These are phyloP conservation scores for Phymastichus coffea DNA, from an alignment of 1,140 invertebrate species.

Conservation along the genomic window DNA sequence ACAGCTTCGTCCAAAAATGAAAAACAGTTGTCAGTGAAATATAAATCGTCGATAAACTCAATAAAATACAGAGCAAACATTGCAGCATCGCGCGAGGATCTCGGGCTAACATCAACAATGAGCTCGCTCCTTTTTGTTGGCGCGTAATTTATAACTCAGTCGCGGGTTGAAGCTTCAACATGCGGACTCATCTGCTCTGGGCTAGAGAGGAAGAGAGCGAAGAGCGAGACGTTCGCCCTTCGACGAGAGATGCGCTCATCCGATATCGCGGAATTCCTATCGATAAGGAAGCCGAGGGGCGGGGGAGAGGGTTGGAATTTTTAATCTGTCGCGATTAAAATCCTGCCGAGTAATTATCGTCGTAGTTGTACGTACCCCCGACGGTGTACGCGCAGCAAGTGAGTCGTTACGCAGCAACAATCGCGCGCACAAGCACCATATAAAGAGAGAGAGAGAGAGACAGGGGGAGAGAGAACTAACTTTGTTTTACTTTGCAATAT, in stretches of 20 bases:
- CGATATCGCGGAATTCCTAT: constrained; percentile 3
- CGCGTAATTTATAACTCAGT: constrained; percentile 8
- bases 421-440: background rate
- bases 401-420: constrained; percentile 36
- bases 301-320: constrained; percentile 37
- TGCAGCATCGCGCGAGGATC: no score
- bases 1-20: no score
- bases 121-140: no score
- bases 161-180: background rate
- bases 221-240: background rate
- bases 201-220: background rate
- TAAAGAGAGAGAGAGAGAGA: background rate
- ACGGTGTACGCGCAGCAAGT: background rate
- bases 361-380: constrained; percentile 7
- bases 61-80: no score
- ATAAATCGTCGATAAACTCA: no score
- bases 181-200: constrained; percentile 3
- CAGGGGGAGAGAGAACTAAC: no score
- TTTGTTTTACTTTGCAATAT: constrained; percentile 11
- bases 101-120: no score
- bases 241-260: background rate
- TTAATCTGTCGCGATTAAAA: constrained; percentile 51
- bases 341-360: constrained; percentile 50
- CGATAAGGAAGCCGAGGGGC: background rate
- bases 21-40: no score